A percentile compares a stretch with the other conserved stretches of the same genome.
These are phyloP conservation scores for Paramisgurnus dabryanus DNA, from an alignment of 2,113 vertebrate species.

Conservation along the genomic window DNA sequence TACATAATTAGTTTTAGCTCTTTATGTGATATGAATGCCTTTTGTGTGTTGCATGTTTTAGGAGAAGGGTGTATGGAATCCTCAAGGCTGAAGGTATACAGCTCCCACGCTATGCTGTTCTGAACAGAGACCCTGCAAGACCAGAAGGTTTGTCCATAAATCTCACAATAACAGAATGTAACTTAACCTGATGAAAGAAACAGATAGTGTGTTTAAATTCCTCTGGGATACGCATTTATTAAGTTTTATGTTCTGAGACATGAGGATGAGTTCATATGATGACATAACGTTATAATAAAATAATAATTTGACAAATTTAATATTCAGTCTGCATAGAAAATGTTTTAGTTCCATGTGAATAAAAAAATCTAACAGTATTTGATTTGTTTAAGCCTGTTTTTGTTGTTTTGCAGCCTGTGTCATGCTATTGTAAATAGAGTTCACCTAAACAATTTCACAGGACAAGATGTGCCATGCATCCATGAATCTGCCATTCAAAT, in stretches of 20 bases:
- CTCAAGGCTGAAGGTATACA: conserved; percentile 87
- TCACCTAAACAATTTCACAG: too few relatives aligned
- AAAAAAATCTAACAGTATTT: too few relatives aligned
- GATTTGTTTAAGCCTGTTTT: too few relatives aligned
- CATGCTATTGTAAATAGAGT: too few relatives aligned
- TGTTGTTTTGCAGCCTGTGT: too few relatives aligned
- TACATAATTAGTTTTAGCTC: neutral
- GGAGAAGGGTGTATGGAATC: conserved; percentile 88
- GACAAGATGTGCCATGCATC: too few relatives aligned
- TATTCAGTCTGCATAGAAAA: too few relatives aligned
- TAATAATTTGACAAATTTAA: too few relatives aligned
- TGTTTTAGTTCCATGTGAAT: too few relatives aligned
- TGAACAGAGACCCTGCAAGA: conserved; percentile 87
- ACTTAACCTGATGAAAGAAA: neutral
- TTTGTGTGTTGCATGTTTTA: conserved; percentile 47
- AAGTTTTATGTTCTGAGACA: neutral
- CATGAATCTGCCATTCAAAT: too few relatives aligned
- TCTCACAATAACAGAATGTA: neutral
- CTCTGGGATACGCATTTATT: neutral
- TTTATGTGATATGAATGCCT: neutral
- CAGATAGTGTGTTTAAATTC: neutral
- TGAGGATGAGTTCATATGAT: neutral
- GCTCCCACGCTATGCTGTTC: conserved; percentile 86
- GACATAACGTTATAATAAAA: too few relatives aligned
- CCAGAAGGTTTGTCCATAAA: conserved; percentile 78